phyloP scores from a whole-genome alignment of 1,140 invertebrate species.

The Olivierus martensii region DNA sequence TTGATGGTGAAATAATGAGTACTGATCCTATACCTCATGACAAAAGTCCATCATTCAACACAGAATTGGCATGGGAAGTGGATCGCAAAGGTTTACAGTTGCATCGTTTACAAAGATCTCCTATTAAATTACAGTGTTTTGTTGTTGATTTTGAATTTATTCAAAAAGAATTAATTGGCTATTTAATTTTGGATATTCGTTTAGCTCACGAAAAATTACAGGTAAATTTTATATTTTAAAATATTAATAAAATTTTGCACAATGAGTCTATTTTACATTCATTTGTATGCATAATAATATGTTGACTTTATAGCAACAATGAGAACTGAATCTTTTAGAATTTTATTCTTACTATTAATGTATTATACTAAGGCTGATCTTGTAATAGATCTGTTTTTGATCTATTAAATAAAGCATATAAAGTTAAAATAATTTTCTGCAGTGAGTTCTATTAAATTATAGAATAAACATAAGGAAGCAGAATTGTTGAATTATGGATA shows the following conservation, averaged over 20 bases:
- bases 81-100: constrained; percentile 35
- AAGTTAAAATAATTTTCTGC: no score
- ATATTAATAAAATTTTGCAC: background rate
- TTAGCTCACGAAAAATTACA: constrained; percentile 28
- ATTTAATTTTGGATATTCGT: constrained; percentile 36
- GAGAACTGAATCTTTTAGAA: no score
- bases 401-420: no score
- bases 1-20: constrained; percentile 35
- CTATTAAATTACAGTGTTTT: constrained; percentile 36
- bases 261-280: no score
- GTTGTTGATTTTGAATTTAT: constrained; percentile 26
- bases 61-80: constrained; percentile 38
- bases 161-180: constrained; percentile 33
- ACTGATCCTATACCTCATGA: constrained; percentile 34
- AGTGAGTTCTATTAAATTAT: no score
- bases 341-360: no score
- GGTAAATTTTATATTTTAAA: constrained; percentile 15
- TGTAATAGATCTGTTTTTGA: no score
- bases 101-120: constrained; percentile 32
- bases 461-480: no score
- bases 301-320: no score
- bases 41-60: constrained; percentile 32
- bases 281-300: no score
- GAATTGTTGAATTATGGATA: no score
- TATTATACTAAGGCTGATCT: no score